These are phyloP conservation scores for Sesia bembeciformis DNA, from an alignment of 2,888 invertebrate genomes.

Conservation along the genomic window DNA sequence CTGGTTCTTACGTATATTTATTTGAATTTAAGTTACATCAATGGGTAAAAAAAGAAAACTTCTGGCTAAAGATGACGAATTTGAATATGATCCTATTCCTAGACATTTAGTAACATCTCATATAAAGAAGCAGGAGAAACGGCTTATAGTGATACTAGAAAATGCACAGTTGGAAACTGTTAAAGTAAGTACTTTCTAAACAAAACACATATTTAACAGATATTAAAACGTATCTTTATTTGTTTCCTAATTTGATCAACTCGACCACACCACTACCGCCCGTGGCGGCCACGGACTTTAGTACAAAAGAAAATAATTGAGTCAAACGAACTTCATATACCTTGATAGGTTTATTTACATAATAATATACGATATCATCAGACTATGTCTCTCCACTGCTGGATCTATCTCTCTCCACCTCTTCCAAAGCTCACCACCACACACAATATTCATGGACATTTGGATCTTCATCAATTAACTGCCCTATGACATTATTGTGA, in stretches of 20 bases:
- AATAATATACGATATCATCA: no score
- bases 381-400: no score
- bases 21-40: not conserved
- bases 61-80: constrained; percentile 75
- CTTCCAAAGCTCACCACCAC: no score
- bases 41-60: constrained; percentile 69
- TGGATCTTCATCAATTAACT: no score
- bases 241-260: not conserved
- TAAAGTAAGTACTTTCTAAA: constrained; percentile 76
- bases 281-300: not conserved
- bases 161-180: constrained; percentile 96
- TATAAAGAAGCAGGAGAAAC: constrained; percentile 88
- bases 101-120: constrained; percentile 86
- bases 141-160: constrained; percentile 93
- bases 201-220: no score
- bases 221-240: not conserved
- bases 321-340: no score
- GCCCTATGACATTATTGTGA: no score
- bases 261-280: not conserved
- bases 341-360: no score
- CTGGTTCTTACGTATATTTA: no score
- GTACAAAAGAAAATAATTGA: no score
- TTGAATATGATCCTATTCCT: constrained; percentile 85
- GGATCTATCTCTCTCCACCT: no score
- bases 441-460: no score